Base-by-base conservation (phyloP, 2,113 vertebrate species). In the Mustelus asterias region DNA sequence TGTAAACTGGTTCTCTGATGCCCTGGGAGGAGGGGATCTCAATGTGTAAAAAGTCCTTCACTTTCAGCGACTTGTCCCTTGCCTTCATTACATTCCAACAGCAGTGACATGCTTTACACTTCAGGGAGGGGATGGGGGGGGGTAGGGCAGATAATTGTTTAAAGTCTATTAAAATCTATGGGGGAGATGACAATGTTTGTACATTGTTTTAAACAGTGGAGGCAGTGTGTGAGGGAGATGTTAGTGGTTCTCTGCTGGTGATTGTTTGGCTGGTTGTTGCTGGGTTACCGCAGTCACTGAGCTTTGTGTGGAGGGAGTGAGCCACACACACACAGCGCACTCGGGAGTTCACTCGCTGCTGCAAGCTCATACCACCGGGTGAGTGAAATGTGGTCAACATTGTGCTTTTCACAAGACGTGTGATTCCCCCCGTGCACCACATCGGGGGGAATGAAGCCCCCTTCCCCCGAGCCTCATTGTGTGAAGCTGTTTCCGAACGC, bases 241-340 rank as follows among this genome's bases (percentile, higher is more conserved):
- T 92, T n/a, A n/a, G 11, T 22, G 16, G 58, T 33, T 16, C 60
- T 29, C 60, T 11, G 58, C 58, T n/a, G 11, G n/a, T 65, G 89
- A 37, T 65, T 92, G 88, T 18, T 54, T 65, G 89, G 20, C 60
- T 90, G 86, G 16, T 16, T 20, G 94, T 95, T 95, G 94, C 94
- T 54, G 11, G 94, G 94, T 72, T 72, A 95, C 94, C 0, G 26
- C 9, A 26, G 44, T 8, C 44, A 95, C 69, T 22, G 48, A 58
- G 48, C 24, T 89, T 22, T 88, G 83, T 80, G 33, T 22, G 37
- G 37, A 83, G 22, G 37, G 48, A 85, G 83, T 3, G 6, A n/a
- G 10, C 41, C 48, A 54, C 48, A 54, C 48, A 54, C 48, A 54
- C 48, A 54, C 48, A 54, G 48, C 48, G 4, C 48, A 54, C 48